phyloP scores from a whole-genome alignment of 2,113 vertebrate genomes.

The Paramisgurnus dabryanus region DNA sequence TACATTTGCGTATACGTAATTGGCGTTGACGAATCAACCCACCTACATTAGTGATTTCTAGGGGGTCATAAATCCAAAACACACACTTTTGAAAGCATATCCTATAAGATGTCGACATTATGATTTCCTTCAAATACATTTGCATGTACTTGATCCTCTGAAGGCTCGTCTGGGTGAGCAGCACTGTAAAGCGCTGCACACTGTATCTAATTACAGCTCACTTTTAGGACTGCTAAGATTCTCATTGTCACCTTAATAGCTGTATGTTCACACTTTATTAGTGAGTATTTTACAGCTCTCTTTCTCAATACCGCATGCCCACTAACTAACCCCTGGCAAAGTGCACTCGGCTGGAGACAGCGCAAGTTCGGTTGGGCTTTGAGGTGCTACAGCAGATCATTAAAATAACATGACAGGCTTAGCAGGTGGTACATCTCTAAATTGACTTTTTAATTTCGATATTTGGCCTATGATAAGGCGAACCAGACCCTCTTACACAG shows the following conservation, averaged over 20 bases:
- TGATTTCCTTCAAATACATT: slow-evolving; percentile 38
- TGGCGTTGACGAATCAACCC: no score
- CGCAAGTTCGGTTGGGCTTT: slow-evolving; percentile 55
- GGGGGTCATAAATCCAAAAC: no score
- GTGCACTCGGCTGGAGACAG: slow-evolving; percentile 29
- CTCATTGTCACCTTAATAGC: slow-evolving; percentile 62
- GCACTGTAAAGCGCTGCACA: slow-evolving; percentile 47
- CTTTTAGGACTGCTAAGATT: slow-evolving; percentile 61
- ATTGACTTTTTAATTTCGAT: slow-evolving; percentile 51
- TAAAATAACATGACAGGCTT: slow-evolving; percentile 54
- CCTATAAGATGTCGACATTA: neutral
- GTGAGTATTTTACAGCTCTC: slow-evolving; percentile 56
- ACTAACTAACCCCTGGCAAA: slow-evolving; percentile 56
- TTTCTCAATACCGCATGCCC: slow-evolving; percentile 50
- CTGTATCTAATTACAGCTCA: slow-evolving; percentile 54
- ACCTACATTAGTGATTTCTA: neutral
- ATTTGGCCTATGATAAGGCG: slow-evolving; percentile 46
- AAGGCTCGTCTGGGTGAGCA: slow-evolving; percentile 46
- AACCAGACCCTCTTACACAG: slow-evolving; percentile 47
- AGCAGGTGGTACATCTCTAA: slow-evolving; percentile 52
- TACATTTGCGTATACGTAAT: no score
- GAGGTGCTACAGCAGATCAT: slow-evolving; percentile 58
- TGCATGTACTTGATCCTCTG: slow-evolving; percentile 43
- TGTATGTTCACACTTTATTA: slow-evolving; percentile 61
- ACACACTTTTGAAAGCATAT: no score